phyloP scores from a whole-genome alignment of 2,113 vertebrate genomes.

The Pagrus major region DNA sequence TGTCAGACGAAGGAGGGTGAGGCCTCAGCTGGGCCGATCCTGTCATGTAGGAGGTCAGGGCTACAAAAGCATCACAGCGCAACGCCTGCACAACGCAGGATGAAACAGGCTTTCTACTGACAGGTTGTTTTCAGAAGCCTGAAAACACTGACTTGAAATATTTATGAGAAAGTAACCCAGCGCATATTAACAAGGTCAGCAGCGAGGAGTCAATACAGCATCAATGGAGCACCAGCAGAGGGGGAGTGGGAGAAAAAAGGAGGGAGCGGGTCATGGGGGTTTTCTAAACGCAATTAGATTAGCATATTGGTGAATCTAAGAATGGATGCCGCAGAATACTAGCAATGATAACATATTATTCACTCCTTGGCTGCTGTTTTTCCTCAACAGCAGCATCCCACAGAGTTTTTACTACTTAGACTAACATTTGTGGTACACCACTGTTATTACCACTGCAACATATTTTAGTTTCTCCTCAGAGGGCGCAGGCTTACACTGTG shows the following conservation, averaged over 20 bases:
- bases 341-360: conserved; percentile 38
- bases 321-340: conserved; percentile 50
- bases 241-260: conserved; percentile 36
- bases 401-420: conserved; percentile 33
- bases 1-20: conserved; percentile 70
- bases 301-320: conserved; percentile 63
- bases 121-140: conserved; percentile 81
- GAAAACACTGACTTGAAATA: conserved; percentile 82
- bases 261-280: conserved; percentile 32
- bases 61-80: conserved; percentile 68
- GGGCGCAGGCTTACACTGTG: conserved; percentile 4
- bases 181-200: conserved; percentile 81
- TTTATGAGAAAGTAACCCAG: conserved; percentile 81
- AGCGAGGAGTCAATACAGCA: conserved; percentile 63
- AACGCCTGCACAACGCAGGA: conserved; percentile 46
- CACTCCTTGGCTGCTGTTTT: conserved; percentile 44
- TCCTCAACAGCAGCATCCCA: conserved; percentile 54
- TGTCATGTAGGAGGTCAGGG: conserved; percentile 77
- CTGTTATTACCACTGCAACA: conserved; percentile 54
- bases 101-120: conserved; percentile 75
- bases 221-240: conserved; percentile 56
- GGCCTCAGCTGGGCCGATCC: conserved; percentile 56
- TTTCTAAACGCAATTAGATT: conserved; percentile 62
- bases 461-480: conserved; percentile 40
- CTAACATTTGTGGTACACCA: conserved; percentile 57